Percentiles rank a stretch among this genome's conserved stretches.
Evolutionary conservation across 2,113 vertebrate genomes (phyloP).

Genomic region (Chloropsis cyanopogon): DNA sequence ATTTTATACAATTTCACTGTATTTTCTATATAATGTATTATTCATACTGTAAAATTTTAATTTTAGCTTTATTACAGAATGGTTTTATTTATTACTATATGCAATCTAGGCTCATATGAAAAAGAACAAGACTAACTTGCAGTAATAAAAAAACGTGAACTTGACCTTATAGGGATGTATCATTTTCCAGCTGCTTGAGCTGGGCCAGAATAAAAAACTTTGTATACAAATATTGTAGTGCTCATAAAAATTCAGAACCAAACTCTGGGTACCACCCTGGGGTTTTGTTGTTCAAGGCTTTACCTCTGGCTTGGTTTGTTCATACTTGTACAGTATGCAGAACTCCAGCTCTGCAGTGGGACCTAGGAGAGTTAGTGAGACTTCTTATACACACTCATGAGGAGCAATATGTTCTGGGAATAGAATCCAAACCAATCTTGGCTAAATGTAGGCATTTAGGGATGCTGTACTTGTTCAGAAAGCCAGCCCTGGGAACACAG

Average conservation of each 20-base stretch:
- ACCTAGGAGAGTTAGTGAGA: background rate
- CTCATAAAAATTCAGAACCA: background rate
- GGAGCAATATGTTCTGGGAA: background rate
- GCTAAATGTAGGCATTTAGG: background rate
- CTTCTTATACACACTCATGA: background rate
- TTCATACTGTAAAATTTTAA: conserved; percentile 1
- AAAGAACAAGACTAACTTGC: background rate
- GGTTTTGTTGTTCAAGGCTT: background rate
- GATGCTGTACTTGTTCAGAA: background rate
- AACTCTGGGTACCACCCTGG: background rate
- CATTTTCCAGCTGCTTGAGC: background rate
- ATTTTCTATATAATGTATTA: background rate
- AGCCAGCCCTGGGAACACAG: background rate
- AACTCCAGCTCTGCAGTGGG: background rate
- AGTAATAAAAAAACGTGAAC: background rate
- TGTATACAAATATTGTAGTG: background rate
- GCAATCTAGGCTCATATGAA: background rate
- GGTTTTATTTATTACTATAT: background rate
- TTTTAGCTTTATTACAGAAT: background rate
- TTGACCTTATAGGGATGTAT: background rate
- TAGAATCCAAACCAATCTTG: background rate
- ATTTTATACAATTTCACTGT: background rate
- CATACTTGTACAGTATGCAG: background rate
- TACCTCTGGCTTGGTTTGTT: background rate
- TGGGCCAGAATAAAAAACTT: background rate